These are phyloP conservation scores for Phrixothrix hirtus DNA, from an alignment of 2,888 invertebrate genomes.

Conservation along the genomic window DNA sequence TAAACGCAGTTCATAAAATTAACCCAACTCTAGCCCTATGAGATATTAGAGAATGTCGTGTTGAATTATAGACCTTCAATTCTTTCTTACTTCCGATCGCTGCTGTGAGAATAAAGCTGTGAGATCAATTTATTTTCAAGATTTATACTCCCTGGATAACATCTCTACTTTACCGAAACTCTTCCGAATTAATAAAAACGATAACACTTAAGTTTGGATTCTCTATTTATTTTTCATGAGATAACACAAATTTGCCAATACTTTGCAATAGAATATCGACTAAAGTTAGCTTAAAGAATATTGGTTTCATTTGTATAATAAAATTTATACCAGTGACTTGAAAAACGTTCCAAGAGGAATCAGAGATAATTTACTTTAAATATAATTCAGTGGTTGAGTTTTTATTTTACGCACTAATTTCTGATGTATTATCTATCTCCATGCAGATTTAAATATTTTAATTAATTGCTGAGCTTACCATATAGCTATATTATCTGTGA, in stretches of 20 bases:
- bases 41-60: slow-evolving; percentile 16
- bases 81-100: slow-evolving; percentile 15
- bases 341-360: too few species aligned
- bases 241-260: too few species aligned
- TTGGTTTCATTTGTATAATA: not conserved
- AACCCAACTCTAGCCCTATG: slow-evolving; percentile 11
- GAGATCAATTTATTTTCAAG: slow-evolving; percentile 18
- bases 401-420: too few species aligned
- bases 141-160: slow-evolving; percentile 15
- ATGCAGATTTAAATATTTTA: too few species aligned
- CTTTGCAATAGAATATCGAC: not conserved
- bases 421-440: too few species aligned
- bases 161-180: slow-evolving; percentile 15
- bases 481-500: too few species aligned
- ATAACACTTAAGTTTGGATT: slow-evolving; percentile 3
- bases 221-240: not conserved
- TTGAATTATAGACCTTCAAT: slow-evolving; percentile 16
- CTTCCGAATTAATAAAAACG: slow-evolving; percentile 15
- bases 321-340: not conserved
- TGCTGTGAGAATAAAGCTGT: slow-evolving; percentile 8
- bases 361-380: too few species aligned
- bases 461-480: too few species aligned
- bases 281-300: not conserved
- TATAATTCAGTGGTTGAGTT: not conserved
- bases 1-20: slow-evolving; percentile 15